Base-by-base conservation (phyloP, 2,113 vertebrate genomes). In the Micronycteris hirsuta region DNA sequence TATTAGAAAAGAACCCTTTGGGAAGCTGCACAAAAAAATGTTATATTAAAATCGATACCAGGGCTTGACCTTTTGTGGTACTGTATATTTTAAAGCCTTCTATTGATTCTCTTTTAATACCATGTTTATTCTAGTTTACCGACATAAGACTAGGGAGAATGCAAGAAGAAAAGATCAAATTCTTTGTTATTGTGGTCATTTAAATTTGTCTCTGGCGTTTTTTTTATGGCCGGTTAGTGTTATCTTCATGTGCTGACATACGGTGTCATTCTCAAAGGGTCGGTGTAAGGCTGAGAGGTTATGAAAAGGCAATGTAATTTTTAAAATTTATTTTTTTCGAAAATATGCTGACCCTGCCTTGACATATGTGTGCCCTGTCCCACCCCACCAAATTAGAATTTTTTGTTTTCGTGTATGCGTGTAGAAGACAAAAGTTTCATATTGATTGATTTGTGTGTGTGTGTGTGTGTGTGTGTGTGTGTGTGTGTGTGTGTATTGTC, bases 71-170 rank as follows among this genome's bases (percentile, higher is more conserved):
- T 98, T 98, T 97, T 92, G 93, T 97, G 98, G 97, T 96, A 94
- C 96, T 97, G 97, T 98, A 92, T 98, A 95, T 98, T 98, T 98
- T 97, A 98, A 98, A 98, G 97, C 96, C 97, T 97, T 93, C 91
- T 98, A 98, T 98, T 98, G 98, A 99, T 98, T 97, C 93, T 97
- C 61, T 58, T 98, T 98, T 98, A 98, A 98, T 98, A 98, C 98
- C 98, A 98, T 98, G 98, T 98, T 99, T 98, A 98, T 98, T 98
- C 97, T 98, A 97, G 93, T 98, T 98, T 98, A 97, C 97, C 96
- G 98, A 96, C 81, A 93, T 85, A 94, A 96, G 95, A 96, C 95
- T 96, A 85, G 91, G 97, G 97, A 98, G 97, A 97, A 77, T 93
- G 71, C 61, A 81, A 90, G 94, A 93, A 95, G 88, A 68, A 92